Evolutionary conservation across 2,888 invertebrate genomes (phyloP).

Genomic region (Cataglyphis altisquamis): DNA sequence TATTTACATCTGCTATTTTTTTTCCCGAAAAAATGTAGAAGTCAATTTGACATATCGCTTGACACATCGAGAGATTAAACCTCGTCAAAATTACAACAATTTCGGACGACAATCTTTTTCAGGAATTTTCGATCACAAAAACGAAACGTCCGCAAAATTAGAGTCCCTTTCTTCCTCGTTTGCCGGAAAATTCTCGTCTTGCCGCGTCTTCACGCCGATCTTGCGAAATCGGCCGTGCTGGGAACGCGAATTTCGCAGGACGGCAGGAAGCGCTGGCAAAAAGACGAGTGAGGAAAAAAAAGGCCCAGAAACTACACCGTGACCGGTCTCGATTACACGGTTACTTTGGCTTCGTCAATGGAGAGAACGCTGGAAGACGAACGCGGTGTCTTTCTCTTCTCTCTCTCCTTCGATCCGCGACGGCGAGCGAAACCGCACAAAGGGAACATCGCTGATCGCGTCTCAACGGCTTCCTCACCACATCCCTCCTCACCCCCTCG

Average conservation of each 20-base stretch:
- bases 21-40: not conserved
- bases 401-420: slow-evolving; percentile 57
- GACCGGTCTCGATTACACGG: slow-evolving; percentile 80
- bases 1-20: no score
- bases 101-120: not conserved
- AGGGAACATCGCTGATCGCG: slow-evolving; percentile 60
- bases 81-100: not conserved
- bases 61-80: not conserved
- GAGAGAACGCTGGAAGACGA: slow-evolving; percentile 61
- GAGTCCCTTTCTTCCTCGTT: not conserved
- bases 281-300: slow-evolving; percentile 5
- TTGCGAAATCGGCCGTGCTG: slow-evolving; percentile 51
- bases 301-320: slow-evolving; percentile 43
- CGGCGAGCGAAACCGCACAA: slow-evolving; percentile 72
- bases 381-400: not conserved
- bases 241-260: slow-evolving; percentile 41
- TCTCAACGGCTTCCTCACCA: slow-evolving; percentile 56
- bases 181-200: slow-evolving; percentile 21
- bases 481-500: slow-evolving; percentile 29
- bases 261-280: slow-evolving; percentile 44
- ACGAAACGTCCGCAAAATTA: no score
- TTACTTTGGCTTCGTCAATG: slow-evolving; percentile 82
- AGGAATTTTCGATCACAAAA: not conserved
- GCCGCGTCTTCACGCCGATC: slow-evolving; percentile 11
- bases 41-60: not conserved